Percentiles rank a stretch among this genome's conserved stretches.
These are phyloP conservation scores for Lepas anatifera DNA, from an alignment of 2,888 invertebrate genomes.

Conservation along the genomic window DNA sequence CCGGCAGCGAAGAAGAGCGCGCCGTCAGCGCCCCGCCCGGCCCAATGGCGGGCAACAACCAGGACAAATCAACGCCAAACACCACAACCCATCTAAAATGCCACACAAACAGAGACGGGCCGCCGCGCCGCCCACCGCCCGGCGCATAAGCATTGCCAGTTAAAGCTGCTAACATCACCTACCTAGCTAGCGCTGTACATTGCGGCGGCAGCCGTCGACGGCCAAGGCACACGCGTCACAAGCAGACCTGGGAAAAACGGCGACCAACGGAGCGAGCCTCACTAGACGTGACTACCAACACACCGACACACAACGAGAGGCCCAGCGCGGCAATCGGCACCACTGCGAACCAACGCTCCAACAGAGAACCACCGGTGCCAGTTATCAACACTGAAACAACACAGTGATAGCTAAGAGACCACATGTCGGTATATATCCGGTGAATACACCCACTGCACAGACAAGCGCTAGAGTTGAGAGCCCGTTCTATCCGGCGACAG, in stretches of 20 bases:
- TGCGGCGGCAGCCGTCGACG: too few species aligned
- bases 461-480: too few species aligned
- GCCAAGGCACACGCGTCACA: slow-evolving; percentile 7
- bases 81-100: slow-evolving; percentile 12
- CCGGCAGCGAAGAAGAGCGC: too few species aligned
- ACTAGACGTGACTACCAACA: neutral
- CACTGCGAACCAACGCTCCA: slow-evolving; percentile 9
- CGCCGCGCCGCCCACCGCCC: too few species aligned
- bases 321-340: too few species aligned
- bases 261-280: neutral
- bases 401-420: too few species aligned
- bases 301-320: slow-evolving; percentile 7
- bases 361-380: neutral
- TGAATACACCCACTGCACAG: too few species aligned
- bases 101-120: neutral
- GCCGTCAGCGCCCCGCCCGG: neutral
- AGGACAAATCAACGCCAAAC: slow-evolving; percentile 3
- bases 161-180: slow-evolving; percentile 9
- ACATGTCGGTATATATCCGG: too few species aligned
- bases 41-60: neutral
- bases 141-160: slow-evolving; percentile 8
- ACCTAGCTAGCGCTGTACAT: neutral
- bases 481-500: too few species aligned
- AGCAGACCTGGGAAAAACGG: neutral
- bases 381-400: neutral